These are phyloP conservation scores for Drosophila rufa DNA, from an alignment of 1,140 invertebrate genomes.

Conservation along the genomic window DNA sequence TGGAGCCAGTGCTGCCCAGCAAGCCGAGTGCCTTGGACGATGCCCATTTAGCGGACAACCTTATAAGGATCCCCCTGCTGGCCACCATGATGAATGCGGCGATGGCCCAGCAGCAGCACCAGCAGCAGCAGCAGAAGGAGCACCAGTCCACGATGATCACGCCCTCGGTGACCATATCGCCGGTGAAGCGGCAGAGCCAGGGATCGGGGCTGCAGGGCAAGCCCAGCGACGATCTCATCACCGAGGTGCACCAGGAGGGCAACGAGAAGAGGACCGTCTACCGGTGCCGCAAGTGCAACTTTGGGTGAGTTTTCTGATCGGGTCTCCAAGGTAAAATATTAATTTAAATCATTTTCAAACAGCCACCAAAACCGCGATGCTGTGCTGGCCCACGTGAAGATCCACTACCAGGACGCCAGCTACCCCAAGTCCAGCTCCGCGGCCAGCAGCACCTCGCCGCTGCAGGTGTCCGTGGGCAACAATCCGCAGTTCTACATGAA, in stretches of 20 bases:
- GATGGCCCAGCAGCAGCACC: conserved; percentile 75
- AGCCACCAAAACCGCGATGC: conserved; percentile 89
- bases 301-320: conserved; percentile 86
- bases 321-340: no score
- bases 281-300: conserved; percentile 94
- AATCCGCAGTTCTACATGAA: conserved; percentile 79
- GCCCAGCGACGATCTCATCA: conserved; percentile 78
- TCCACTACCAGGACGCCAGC: conserved; percentile 86
- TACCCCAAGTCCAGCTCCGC: conserved; percentile 61
- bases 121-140: conserved; percentile 58
- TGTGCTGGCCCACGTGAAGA: conserved; percentile 89
- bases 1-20: conserved; percentile 67
- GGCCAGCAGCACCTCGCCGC: conserved; percentile 59
- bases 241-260: conserved; percentile 81
- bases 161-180: conserved; percentile 85
- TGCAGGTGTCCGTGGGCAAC: conserved; percentile 74
- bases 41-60: conserved; percentile 69
- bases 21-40: conserved; percentile 61
- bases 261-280: conserved; percentile 88
- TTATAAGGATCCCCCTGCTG: conserved; percentile 70
- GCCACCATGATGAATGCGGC: conserved; percentile 81
- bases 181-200: conserved; percentile 63
- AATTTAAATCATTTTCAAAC: conserved; percentile 23
- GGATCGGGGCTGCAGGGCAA: conserved; percentile 43
- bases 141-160: conserved; percentile 75